A percentile compares a stretch with the other conserved stretches of the same genome.
phyloP scores from a whole-genome alignment of 2,888 invertebrate genomes.

The Chironomus tentans region DNA sequence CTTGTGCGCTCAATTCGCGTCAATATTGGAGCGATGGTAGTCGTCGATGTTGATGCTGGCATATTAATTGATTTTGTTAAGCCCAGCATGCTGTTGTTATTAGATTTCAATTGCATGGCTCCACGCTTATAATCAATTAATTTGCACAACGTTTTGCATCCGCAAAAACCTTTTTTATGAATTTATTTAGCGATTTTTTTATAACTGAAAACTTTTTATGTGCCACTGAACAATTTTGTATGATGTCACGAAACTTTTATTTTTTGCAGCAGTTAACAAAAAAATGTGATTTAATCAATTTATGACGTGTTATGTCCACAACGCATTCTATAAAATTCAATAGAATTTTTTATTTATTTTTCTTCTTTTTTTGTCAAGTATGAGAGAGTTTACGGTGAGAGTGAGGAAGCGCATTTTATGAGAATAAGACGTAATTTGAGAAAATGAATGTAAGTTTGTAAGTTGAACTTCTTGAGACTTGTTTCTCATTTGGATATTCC shows the following conservation, averaged over 20 bases:
- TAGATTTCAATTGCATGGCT: constrained; percentile 22
- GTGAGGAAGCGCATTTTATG: too few species aligned
- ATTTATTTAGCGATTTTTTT: neutral
- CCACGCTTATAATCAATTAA: constrained; percentile 14
- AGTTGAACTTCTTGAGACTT: too few species aligned
- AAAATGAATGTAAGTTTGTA: too few species aligned
- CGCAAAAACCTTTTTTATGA: neutral
- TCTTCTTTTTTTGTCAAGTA: too few species aligned
- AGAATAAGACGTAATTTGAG: too few species aligned
- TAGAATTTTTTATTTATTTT: too few species aligned
- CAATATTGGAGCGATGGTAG: neutral
- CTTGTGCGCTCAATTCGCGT: neutral
- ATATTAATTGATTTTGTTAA: constrained; percentile 26
- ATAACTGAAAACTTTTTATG: neutral
- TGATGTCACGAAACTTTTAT: neutral
- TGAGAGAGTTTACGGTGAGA: too few species aligned
- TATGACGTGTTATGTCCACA: too few species aligned
- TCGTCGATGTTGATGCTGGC: neutral
- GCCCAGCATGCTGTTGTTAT: constrained; percentile 3
- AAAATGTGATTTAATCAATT: too few species aligned
- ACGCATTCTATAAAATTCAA: too few species aligned
- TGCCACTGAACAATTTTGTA: neutral
- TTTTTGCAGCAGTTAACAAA: neutral
- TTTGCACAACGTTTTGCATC: neutral
- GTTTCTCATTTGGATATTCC: too few species aligned